A percentile compares a stretch with the other conserved stretches of the same genome.
phyloP scores from a whole-genome alignment of 2,113 vertebrate genomes.

The Saimiri boliviensis region DNA sequence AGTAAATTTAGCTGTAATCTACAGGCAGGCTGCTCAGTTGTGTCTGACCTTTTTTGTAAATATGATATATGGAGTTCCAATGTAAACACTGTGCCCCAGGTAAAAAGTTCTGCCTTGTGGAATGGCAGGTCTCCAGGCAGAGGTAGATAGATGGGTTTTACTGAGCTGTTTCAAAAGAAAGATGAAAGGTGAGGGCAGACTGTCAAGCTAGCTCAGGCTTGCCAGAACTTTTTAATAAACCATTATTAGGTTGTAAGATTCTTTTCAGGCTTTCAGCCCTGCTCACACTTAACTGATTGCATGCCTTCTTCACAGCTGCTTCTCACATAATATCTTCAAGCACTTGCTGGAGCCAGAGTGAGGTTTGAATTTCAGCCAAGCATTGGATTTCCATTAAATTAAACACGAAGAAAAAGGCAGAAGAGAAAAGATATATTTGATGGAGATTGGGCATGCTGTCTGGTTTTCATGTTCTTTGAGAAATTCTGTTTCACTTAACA shows the following conservation, averaged over 20 bases:
- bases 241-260: conserved; percentile 31
- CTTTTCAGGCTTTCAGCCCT: conserved; percentile 26
- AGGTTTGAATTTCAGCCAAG: conserved; percentile 37
- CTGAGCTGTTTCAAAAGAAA: background rate
- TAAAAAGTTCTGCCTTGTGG: background rate
- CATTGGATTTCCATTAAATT: conserved; percentile 47
- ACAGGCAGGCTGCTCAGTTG: background rate
- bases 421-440: background rate
- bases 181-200: background rate
- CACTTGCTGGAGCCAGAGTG: conserved; percentile 10
- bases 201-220: background rate
- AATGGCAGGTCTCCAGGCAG: background rate
- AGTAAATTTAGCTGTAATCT: conserved; percentile 2
- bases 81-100: background rate
- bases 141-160: background rate
- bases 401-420: background rate
- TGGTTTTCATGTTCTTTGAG: background rate
- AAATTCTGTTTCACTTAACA: conserved; percentile 1
- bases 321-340: conserved; percentile 29
- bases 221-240: conserved; percentile 43
- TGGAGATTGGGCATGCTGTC: background rate
- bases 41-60: conserved; percentile 38
- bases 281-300: background rate
- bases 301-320: background rate
- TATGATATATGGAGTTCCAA: background rate